Conservation (phyloP, 2,797 vertebrate genomes). For the Novumbra hubbsi region DNA sequence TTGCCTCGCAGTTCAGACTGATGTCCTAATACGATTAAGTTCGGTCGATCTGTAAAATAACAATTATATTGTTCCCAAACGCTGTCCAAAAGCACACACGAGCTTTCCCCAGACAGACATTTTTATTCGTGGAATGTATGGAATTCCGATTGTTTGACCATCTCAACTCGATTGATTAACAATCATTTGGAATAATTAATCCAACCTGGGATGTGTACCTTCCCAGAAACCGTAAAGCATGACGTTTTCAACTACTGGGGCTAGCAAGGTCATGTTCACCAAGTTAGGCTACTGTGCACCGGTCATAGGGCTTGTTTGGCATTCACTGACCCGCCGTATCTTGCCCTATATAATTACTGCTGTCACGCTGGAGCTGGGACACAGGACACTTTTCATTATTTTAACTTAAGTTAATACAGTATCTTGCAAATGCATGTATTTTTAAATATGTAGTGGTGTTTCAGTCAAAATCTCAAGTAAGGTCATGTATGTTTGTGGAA, state of each 20-base stretch:
- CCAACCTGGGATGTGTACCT: not conserved
- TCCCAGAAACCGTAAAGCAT: not conserved
- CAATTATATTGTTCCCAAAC: not conserved
- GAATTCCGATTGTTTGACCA: not conserved
- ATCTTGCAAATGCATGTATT: not conserved
- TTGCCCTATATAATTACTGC: conserved; percentile 24
- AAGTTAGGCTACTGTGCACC: not conserved
- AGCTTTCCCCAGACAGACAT: not conserved
- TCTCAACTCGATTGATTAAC: not conserved
- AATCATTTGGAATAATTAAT: not conserved
- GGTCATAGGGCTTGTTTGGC: not conserved
- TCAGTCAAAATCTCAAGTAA: not conserved
- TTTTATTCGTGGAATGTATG: not conserved
- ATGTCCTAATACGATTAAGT: not conserved
- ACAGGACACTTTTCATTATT: not conserved
- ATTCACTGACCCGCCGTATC: conserved; percentile 10
- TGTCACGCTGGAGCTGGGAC: conserved; percentile 1
- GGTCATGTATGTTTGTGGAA: not conserved
- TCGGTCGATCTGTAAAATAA: not conserved
- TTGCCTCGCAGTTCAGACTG: not conserved
- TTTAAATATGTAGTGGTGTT: not conserved
- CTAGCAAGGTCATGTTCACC: conserved; percentile 20
- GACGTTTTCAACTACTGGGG: not conserved
- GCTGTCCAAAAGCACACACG: not conserved
- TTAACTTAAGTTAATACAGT: not conserved